Percentiles rank a stretch among this genome's conserved stretches.
Conservation (phyloP, 2,888 invertebrate genomes). For the Boloria selene region DNA sequence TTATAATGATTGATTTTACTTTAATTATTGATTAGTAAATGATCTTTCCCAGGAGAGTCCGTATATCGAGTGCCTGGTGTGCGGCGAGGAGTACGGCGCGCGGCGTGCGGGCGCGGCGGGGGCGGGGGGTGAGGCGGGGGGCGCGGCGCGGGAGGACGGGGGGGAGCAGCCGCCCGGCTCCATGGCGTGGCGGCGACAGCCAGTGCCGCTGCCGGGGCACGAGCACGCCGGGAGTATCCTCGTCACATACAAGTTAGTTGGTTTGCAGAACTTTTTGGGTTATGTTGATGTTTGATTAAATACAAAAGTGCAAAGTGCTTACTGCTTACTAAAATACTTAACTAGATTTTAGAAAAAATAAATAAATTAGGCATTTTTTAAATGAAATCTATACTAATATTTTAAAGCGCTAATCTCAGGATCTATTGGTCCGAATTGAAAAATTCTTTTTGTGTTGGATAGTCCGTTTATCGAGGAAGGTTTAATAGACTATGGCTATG, state of each 20-base stretch:
- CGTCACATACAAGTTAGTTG: slow-evolving; percentile 75
- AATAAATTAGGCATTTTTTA: too few relatives aligned
- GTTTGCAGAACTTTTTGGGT: background rate
- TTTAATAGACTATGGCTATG: too few relatives aligned
- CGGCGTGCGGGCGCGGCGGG: slow-evolving; percentile 80
- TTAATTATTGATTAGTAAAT: background rate
- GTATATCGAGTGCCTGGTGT: slow-evolving; percentile 93
- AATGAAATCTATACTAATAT: too few relatives aligned
- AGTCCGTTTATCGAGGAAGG: too few relatives aligned
- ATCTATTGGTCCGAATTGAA: too few relatives aligned
- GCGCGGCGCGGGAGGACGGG: slow-evolving; percentile 71
- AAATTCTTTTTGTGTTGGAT: too few relatives aligned
- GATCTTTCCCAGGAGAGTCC: slow-evolving; percentile 74
- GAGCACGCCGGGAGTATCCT: slow-evolving; percentile 88
- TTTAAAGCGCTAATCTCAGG: too few relatives aligned
- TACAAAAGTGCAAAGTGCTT: background rate
- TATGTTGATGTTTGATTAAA: background rate
- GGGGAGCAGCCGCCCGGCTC: slow-evolving; percentile 80
- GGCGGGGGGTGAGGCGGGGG: slow-evolving; percentile 58
- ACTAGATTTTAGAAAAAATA: too few relatives aligned
- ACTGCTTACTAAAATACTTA: too few relatives aligned
- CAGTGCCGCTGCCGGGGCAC: slow-evolving; percentile 83
- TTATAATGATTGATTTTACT: too few relatives aligned
- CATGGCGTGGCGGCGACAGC: slow-evolving; percentile 91
- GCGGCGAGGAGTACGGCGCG: slow-evolving; percentile 91